phyloP scores from a whole-genome alignment of 1,140 invertebrate species.

The Diuraphis noxia region DNA sequence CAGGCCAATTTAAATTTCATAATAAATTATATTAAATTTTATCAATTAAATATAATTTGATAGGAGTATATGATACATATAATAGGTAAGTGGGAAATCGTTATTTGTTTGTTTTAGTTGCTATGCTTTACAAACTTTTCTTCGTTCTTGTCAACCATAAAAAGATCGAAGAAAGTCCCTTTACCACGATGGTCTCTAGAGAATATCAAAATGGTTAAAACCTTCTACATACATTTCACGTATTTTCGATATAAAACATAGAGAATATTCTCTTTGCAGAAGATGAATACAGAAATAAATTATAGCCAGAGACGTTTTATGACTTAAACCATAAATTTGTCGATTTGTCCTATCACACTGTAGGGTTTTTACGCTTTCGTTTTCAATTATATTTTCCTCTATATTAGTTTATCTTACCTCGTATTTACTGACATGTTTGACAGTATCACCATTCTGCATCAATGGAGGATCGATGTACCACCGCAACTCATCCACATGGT shows the following conservation, averaged over 20 bases:
- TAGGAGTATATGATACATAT: not conserved
- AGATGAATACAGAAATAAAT: slow-evolving; percentile 8
- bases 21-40: not conserved
- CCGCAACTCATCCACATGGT: slow-evolving; percentile 30
- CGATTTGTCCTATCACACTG: not conserved
- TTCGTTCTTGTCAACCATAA: not conserved
- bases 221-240: not conserved
- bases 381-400: slow-evolving; percentile 3
- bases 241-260: not conserved
- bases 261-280: not conserved
- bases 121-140: not conserved
- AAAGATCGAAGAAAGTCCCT: not conserved
- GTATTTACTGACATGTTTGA: not conserved
- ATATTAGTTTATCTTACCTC: slow-evolving; percentile 7
- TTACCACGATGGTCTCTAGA: not conserved
- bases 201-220: slow-evolving; percentile 28
- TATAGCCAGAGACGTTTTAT: slow-evolving; percentile 18
- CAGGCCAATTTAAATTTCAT: not conserved
- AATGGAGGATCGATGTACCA: slow-evolving; percentile 30
- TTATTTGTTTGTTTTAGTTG: slow-evolving; percentile 22
- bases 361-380: not conserved
- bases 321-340: slow-evolving; percentile 12
- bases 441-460: slow-evolving; percentile 9
- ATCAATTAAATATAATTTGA: not conserved
- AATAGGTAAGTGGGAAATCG: not conserved